These are phyloP conservation scores for Pinctada fucata DNA, from an alignment of 2,888 invertebrate species.

Conservation along the genomic window DNA sequence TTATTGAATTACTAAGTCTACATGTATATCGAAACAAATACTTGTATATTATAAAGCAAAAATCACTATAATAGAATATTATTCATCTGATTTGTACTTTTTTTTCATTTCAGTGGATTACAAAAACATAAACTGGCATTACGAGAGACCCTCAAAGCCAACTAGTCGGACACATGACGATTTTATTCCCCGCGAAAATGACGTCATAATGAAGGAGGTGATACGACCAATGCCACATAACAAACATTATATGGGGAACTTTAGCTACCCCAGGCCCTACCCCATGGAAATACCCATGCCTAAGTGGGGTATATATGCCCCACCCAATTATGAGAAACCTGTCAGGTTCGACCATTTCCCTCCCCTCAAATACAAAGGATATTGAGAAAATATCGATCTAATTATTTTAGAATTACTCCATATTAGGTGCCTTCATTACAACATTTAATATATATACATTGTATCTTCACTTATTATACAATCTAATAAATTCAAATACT, in stretches of 20 bases:
- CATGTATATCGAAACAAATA: too few species aligned
- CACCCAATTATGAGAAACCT: slow-evolving; percentile 72
- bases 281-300: slow-evolving; percentile 70
- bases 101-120: slow-evolving; percentile 69
- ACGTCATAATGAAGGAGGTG: slow-evolving; percentile 67
- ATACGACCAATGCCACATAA: slow-evolving; percentile 66
- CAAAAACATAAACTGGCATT: slow-evolving; percentile 70
- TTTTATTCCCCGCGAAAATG: slow-evolving; percentile 67
- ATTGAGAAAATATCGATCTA: slow-evolving; percentile 39
- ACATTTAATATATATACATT: too few species aligned
- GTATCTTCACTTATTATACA: too few species aligned
- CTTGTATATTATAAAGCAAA: too few species aligned
- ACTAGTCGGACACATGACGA: slow-evolving; percentile 65
- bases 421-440: too few species aligned
- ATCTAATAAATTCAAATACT: too few species aligned
- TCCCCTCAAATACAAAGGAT: slow-evolving; percentile 78
- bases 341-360: slow-evolving; percentile 69
- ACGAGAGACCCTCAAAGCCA: slow-evolving; percentile 70
- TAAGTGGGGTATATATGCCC: slow-evolving; percentile 74
- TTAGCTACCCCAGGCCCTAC: slow-evolving; percentile 63
- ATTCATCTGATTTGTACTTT: too few species aligned
- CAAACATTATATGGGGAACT: slow-evolving; percentile 62
- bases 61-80: too few species aligned
- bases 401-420: too few species aligned
- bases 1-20: too few species aligned